Evolutionary conservation across 2,113 vertebrate genomes (phyloP).

Genomic region (Gymnogyps californianus): DNA sequence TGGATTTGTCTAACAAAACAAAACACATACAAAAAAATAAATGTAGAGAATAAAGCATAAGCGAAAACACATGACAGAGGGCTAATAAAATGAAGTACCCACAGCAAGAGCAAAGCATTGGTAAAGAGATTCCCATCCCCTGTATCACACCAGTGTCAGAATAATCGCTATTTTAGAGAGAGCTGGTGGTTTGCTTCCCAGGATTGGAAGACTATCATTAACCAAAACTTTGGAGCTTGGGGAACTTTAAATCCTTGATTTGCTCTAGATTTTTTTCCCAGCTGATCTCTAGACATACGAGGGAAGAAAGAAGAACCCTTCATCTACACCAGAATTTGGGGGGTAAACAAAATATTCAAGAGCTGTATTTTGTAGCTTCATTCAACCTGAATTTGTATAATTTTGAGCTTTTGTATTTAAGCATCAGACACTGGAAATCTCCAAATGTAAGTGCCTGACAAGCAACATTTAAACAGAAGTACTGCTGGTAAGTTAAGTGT

Average conservation of each 20-base stretch:
- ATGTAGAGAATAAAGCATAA: constrained; percentile 4
- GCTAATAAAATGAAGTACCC: background rate
- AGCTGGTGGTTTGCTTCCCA: background rate
- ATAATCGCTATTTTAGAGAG: background rate
- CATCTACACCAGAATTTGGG: background rate
- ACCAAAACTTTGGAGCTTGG: background rate
- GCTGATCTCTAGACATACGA: background rate
- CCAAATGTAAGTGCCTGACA: background rate
- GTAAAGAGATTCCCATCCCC: background rate
- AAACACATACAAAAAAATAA: background rate
- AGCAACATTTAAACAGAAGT: background rate
- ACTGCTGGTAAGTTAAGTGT: background rate
- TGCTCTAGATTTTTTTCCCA: background rate
- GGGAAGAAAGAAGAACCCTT: background rate
- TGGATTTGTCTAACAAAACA: constrained; percentile 10
- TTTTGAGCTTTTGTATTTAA: background rate
- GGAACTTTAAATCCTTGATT: background rate
- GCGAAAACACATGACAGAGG: background rate
- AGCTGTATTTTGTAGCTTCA: background rate
- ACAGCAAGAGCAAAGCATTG: background rate
- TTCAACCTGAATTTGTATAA: background rate
- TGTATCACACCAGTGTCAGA: background rate
- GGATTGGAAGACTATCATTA: background rate
- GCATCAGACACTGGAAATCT: background rate
- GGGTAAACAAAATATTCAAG: background rate